Base-by-base conservation (phyloP, 2,113 vertebrate genomes). In the Tiliqua scincoides region DNA sequence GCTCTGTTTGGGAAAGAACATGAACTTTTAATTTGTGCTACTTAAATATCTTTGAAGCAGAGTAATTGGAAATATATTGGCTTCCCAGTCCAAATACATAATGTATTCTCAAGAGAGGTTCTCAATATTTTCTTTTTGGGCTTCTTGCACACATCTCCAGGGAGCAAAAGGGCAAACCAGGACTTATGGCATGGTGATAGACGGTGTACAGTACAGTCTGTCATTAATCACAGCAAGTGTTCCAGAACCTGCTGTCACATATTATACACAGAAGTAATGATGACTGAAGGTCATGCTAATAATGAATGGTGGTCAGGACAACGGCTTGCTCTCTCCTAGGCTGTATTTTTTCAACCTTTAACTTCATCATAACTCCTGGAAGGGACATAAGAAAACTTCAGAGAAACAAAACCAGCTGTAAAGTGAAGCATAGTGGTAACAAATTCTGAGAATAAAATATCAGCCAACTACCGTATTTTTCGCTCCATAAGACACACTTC, bases 1-100 rank as follows among this genome's bases (percentile, higher is more conserved):
- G 57, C 59, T 70, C 48, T 74, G n/a, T 2, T 35, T 79, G 30
- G 0, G 23, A 30, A 83, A 40, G 72, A 40, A 85, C 62, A 10
- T 82, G 83, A 74, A 71, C 68, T 88, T 11, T 48, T 90, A 84
- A n/a, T 79, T 90, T 87, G 52, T 73, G 9, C 27, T 82, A 62
- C 74, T 8, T 74, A 81, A 85, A 67, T 43, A 48, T 88, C 2
- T 65, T 23, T 65, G 27, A 10, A 61, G 87, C 68, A 8, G 17
- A 70, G 3, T 78, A n/a, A 30, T 61, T 89, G 78, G 32, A 35
- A 54, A 2, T 0, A 1, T 32, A 3, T 20, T 85, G 43, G 2
- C 74, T 84, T 62, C 25, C 37, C 35, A 86, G 52, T 14, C 8
- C 65, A 15, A 84, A 32, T 52, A 18, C 6, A 4, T 20, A 68